phyloP scores from a whole-genome alignment of 2,113 vertebrate species.

The Macquaria australasica region DNA sequence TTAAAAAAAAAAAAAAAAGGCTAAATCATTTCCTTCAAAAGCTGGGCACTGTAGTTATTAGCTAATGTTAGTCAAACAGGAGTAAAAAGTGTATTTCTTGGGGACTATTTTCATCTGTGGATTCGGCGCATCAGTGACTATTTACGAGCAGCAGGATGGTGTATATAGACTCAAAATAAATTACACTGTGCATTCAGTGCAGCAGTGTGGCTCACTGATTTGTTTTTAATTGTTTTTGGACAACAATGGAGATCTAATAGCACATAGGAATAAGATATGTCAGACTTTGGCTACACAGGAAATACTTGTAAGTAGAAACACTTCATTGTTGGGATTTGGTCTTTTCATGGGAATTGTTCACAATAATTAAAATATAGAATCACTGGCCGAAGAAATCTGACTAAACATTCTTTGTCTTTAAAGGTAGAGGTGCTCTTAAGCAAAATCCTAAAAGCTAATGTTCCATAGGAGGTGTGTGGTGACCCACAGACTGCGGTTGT shows the following conservation, averaged over 20 bases:
- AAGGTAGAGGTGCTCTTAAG: not conserved
- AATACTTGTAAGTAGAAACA: not conserved
- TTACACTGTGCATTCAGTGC: not conserved
- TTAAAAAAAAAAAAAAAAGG: no score
- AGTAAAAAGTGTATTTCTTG: not conserved
- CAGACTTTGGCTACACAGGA: not conserved
- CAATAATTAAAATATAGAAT: not conserved
- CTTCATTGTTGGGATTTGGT: not conserved
- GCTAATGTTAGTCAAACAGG: not conserved
- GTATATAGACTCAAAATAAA: not conserved
- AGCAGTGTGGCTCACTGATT: not conserved
- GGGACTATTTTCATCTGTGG: not conserved
- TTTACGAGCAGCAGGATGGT: not conserved
- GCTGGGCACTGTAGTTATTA: not conserved
- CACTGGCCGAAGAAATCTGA: not conserved
- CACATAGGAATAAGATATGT: not conserved
- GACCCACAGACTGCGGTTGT: constrained; percentile 2
- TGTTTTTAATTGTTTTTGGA: not conserved
- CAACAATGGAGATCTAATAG: not conserved
- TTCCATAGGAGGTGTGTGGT: constrained; percentile 4
- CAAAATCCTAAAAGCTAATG: not conserved
- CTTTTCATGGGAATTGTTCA: not conserved
- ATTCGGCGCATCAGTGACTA: no score
- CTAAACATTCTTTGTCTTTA: not conserved
- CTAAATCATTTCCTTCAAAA: not conserved